A percentile compares a stretch with the other conserved stretches of the same genome.
Conservation (phyloP, 2,888 invertebrate species). For the Epicampocera succincta region DNA sequence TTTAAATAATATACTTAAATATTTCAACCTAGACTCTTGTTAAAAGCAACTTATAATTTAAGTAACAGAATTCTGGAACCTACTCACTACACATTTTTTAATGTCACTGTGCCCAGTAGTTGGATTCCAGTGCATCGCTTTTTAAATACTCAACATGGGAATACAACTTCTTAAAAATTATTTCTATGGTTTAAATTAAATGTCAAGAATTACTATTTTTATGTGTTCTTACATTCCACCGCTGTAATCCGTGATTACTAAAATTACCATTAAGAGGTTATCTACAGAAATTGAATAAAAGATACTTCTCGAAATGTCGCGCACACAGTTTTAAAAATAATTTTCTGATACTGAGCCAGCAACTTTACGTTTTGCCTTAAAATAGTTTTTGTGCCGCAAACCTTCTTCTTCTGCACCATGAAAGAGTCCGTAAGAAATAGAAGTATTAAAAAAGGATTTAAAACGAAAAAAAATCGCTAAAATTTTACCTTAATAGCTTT, state of each 20-base stretch:
- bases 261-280: slow-evolving; percentile 55
- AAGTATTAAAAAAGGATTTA: slow-evolving; percentile 6
- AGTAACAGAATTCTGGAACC: too few species aligned
- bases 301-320: slow-evolving; percentile 25
- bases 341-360: neutral
- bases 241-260: slow-evolving; percentile 35
- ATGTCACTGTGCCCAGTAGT: too few species aligned
- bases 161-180: neutral
- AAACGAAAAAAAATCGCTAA: slow-evolving; percentile 1
- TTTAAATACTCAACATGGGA: neutral
- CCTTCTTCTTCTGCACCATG: too few species aligned
- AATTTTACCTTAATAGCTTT: neutral
- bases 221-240: neutral
- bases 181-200: slow-evolving; percentile 1
- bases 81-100: too few species aligned
- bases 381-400: too few species aligned
- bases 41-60: too few species aligned
- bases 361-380: too few species aligned
- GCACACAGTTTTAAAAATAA: slow-evolving; percentile 30
- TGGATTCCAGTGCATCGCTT: too few species aligned
- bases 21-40: too few species aligned
- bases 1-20: too few species aligned
- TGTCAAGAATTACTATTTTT: slow-evolving; percentile 22
- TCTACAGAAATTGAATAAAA: slow-evolving; percentile 25
- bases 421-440: neutral